Evolutionary conservation across 2,797 vertebrate species (phyloP), one percentile per base, ranked within the genome.

Genomic region (Acropternis orthonyx): DNA sequence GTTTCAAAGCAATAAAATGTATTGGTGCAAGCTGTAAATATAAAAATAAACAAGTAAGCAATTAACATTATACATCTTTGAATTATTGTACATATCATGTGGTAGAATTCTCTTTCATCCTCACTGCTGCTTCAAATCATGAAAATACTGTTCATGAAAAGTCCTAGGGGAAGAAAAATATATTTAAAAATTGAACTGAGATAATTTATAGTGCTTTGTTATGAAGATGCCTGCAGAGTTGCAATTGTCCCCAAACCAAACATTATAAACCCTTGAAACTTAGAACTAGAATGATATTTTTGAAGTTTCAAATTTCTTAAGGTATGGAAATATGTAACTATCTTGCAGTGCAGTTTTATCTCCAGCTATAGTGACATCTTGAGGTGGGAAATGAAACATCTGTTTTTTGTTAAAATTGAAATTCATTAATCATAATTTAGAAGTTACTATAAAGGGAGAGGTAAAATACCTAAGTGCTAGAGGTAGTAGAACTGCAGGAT

Each of bases 281-380:
- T 85, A 67, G 36, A 89, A 66, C 54, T 59, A 54, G 37, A 63
- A 76, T 91, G 12, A 9, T 74, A 67, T 71, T 89, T 63, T 81
- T 82, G 28, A 94, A 87, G 65, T 79, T 95, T 85, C 5, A 74
- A 8, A 76, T 79, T 79, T 92, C 71, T 79, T 87, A 79, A 90
- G 21, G 14, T 46, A 37, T 15, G 30, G 44, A 88, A 91, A 61
- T 54, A 24, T 0, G 3, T 26, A 67, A 36, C 52, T 85, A 2
- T n/a, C 32, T 88, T 73, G 43, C 43, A 76, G 65, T 73, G 24
- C 44, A 71, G 59, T 76, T 86, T 93, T 89, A 63, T 94, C 83
- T 92, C 93, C 72, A 49, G 74, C 84, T 82, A 58, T 56, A 92
- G 90, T 89, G 95, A 95, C 68, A 82, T 87, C 93, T 92, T 93